Evolutionary conservation across 2,113 vertebrate genomes (phyloP), one percentile per base, ranked within the genome.

Genomic region (Andinoacara biseriatus): DNA sequence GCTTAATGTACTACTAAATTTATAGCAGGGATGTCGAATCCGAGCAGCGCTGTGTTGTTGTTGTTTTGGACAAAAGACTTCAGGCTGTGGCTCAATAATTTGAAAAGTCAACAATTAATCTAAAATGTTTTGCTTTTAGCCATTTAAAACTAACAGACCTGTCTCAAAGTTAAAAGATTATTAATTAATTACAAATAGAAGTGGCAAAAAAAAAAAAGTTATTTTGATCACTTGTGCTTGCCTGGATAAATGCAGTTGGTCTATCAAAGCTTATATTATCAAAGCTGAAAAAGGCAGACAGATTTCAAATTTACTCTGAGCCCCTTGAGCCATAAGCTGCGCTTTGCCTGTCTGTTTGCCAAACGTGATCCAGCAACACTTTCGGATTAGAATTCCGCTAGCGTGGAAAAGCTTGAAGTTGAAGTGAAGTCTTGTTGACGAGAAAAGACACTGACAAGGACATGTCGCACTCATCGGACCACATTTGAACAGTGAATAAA

Each of bases 261-360:
- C 80, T 80, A 75, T 83, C 58, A 56, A 85, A 60, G 67, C 75
- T 77, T 56, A 75, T 69, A 67, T 78, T 78, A 86, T 86, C 78
- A 86, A 89, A 89, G 75, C 74, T 2, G 17, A 81, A 78, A 76
- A 85, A 74, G 72, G 24, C 77, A 61, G 83, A 86, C 79, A 58
- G 76, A 86, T 90, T 92, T 84, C 33, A 78, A 84, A 89, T 90
- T 69, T 89, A 77, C 80, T 87, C 77, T 40, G 72, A 88, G 86
- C 74, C 78, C 78, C 82, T 87, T 82, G 84, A 90, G 87, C 86
- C 56, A 72, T 81, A 79, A 90, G 84, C 86, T 78, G 58, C 13
- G 57, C 80, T 86, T 83, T 74, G 76, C 62, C 80, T 91, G 79
- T 86, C 82, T 90, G 86, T 90, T 91, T 91, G 80, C 87, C 82